phyloP scores from a whole-genome alignment of 2,797 vertebrate genomes.

The Simalia tracyae region DNA sequence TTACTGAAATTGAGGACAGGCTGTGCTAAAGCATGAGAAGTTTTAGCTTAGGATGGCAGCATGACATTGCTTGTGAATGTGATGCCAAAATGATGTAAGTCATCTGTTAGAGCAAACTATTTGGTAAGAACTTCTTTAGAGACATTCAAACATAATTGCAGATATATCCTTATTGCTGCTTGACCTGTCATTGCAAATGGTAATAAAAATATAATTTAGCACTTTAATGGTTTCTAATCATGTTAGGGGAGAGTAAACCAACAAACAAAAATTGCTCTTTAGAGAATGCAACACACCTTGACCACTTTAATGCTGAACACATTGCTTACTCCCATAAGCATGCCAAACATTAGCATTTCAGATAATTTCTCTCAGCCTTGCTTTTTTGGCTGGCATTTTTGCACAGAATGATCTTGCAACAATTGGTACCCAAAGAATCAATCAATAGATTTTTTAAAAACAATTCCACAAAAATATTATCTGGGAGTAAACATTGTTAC shows the following conservation, averaged over 20 bases:
- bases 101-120: not conserved
- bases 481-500: conserved; percentile 18
- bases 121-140: not conserved
- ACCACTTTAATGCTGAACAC: conserved; percentile 46
- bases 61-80: not conserved
- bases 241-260: conserved; percentile 31
- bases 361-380: conserved; percentile 26
- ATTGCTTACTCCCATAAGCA: conserved; percentile 28
- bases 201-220: conserved; percentile 62
- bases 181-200: conserved; percentile 41
- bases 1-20: not conserved
- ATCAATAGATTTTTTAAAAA: conserved; percentile 54
- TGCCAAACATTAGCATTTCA: conserved; percentile 30
- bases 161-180: conserved; percentile 35
- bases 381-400: conserved; percentile 56
- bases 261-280: conserved; percentile 27
- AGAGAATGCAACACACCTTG: conserved; percentile 42
- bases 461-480: conserved; percentile 55
- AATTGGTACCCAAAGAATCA: conserved; percentile 56
- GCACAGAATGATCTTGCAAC: conserved; percentile 31
- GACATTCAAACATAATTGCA: conserved; percentile 25
- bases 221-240: conserved; percentile 53
- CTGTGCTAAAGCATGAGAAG: not conserved
- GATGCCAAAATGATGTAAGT: not conserved
- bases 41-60: not conserved